Evolutionary conservation across 2,888 invertebrate species (phyloP), one percentile per base, ranked within the genome.

Genomic region (Lasius platythorax): DNA sequence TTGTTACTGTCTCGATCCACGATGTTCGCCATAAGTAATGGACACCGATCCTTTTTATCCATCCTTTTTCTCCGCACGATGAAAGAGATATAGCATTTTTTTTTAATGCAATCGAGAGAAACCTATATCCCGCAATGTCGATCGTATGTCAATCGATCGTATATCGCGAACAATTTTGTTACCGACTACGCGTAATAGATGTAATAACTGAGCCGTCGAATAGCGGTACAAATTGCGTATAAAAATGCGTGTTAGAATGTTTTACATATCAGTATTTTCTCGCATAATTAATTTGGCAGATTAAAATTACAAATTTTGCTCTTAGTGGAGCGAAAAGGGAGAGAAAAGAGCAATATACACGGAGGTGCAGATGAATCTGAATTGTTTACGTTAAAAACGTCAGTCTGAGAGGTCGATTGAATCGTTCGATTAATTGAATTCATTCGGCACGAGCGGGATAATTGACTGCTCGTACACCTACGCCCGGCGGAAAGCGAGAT

Each of bases 401-500:
- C 9, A 8, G 33, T 3, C 40, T 12, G 43, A 79, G 23, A 61
- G 61, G 18, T 46, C 56, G 68, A 78, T 78, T 78, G 67, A 79
- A 70, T 79, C 23, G 72, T 72, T 72, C 46, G 33, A 61, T 79
- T 72, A 79, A 79, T 61, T 79, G 72, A 79, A 79, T 72, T 28
- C 61, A 23, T 61, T 79, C 61, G 33, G 61, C 72, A 50, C 72
- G 67, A 72, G 18, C 61, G n/a, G 23, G 58, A 72, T 79, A 79
- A 79, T 79, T 61, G 70, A 72, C 72, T 46, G 58, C 61, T 33
- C 70, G 43, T 46, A 72, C 72, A 37, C 72, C 79, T 43, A 72
- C 72, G 61, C 30, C 23, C 43, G 11, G n/a, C 28, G 28, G 40
- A 37, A 61, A 67, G 30, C 67, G 28, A 67, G 61, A 46, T 72